These are phyloP conservation scores for Nycticryphes semicollaris DNA, from an alignment of 2,113 vertebrate species.

Conservation along the genomic window DNA sequence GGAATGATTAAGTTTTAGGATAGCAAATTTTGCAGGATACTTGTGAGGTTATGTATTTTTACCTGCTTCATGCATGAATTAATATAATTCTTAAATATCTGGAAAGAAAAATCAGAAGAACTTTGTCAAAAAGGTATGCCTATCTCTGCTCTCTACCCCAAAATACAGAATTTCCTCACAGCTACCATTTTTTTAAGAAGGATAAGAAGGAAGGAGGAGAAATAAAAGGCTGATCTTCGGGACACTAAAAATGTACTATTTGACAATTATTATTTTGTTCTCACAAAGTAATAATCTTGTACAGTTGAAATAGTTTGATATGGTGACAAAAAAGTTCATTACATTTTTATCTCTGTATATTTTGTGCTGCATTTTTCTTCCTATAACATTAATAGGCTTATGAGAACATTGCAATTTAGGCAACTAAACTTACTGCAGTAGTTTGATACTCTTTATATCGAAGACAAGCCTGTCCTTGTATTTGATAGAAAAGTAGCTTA, in stretches of 20 bases:
- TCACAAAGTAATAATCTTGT: background rate
- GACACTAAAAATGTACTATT: background rate
- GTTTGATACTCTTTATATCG: background rate
- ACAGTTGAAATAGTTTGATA: background rate
- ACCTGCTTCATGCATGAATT: background rate
- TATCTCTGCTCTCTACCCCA: background rate
- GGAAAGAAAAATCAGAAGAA: background rate
- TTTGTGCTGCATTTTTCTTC: background rate
- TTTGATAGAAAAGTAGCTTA: background rate
- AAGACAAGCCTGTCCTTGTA: background rate
- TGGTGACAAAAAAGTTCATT: background rate
- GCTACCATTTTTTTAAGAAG: background rate
- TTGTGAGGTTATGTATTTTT: background rate
- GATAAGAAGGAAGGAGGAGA: background rate
- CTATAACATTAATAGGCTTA: background rate
- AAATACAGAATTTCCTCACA: background rate
- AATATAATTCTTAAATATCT: background rate
- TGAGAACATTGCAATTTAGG: constrained; percentile 19
- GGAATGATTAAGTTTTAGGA: background rate
- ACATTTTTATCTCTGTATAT: background rate
- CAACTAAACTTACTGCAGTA: constrained; percentile 31
- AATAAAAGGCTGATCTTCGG: background rate
- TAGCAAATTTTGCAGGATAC: background rate
- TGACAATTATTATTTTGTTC: background rate
- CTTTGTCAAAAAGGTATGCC: background rate